phyloP scores from a whole-genome alignment of 2,888 invertebrate species.

The Parapristionchus giblindavisi region DNA sequence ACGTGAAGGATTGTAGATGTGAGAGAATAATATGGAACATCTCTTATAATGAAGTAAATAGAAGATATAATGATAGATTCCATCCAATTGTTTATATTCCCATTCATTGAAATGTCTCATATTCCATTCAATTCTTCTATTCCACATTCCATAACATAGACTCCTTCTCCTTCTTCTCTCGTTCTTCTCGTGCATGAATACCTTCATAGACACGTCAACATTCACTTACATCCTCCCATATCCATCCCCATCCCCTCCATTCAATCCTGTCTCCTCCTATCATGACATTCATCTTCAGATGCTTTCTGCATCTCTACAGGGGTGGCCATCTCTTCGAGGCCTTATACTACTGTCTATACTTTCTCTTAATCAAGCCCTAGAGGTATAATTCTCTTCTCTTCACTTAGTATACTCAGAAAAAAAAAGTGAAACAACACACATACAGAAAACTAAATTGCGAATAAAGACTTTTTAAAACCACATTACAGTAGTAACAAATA shows the following conservation, averaged over 20 bases:
- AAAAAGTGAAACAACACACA: too few species aligned
- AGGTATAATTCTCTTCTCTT: background rate
- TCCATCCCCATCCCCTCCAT: slow-evolving; percentile 9
- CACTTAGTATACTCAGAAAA: background rate
- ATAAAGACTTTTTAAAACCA: too few species aligned
- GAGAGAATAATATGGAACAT: too few species aligned
- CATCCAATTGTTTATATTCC: background rate
- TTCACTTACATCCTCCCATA: background rate
- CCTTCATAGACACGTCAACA: background rate
- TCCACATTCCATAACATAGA: background rate
- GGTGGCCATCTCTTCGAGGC: slow-evolving; percentile 34
- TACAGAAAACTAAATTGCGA: too few species aligned
- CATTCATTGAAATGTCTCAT: background rate
- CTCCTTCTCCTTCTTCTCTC: slow-evolving; percentile 13
- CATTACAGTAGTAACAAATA: too few species aligned
- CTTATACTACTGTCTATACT: slow-evolving; percentile 26
- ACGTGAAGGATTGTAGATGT: too few species aligned
- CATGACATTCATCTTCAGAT: background rate
- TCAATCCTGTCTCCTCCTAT: slow-evolving; percentile 11
- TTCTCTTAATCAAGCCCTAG: slow-evolving; percentile 17
- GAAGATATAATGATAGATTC: background rate
- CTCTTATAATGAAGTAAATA: too few species aligned
- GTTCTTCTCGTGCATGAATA: slow-evolving; percentile 2
- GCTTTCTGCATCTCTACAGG: slow-evolving; percentile 32
- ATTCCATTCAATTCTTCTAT: background rate